Base-by-base conservation (phyloP, 1,140 invertebrate genomes). In the Drosophila pallidifrons region DNA sequence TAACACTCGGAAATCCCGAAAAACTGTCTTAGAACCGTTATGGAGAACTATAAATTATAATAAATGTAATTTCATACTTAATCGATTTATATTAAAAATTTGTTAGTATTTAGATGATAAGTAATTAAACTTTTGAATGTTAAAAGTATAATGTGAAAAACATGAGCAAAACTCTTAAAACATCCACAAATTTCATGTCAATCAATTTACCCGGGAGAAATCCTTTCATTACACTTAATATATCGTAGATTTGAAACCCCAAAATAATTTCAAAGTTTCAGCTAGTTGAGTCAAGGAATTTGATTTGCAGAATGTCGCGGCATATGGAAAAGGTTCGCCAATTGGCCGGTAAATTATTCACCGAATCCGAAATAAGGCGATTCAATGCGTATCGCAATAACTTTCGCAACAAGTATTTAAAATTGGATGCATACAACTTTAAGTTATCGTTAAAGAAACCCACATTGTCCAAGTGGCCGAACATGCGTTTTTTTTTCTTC, bases 341-440 rank as follows among this genome's bases (percentile, higher is more conserved):
- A 11, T 16, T 87, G 52, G 83, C 85, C 0, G 13, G 64, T 10
- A 81, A 85, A 28, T 70, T 88, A 0, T 88, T 88, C 3, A 88
- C 85, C 1, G 64, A 81, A 13, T 78, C 55, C 5, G 85, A 88
- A 60, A 81, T 88, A 11, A 57, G 41, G 1, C 85, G 85, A 20
- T 87, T 87, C 15, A 57, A 72, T 61, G 73, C 72, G 11, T 82
- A 60, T 54, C 74, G 77, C 11, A 30, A 51, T 13, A 47, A 67
- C 0, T 45, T 87, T 0, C 63, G 60, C 2, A 30, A 87, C 5
- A 87, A 80, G 20, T 88, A 57, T 43, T 38, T 88, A 0, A 72
- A 45, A 11, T 16, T 79, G 15, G 51, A 46, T 20, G 13, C 73
- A 6, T 71, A 82, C 32, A 64, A 51, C 7, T 46, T 82, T 0